Conservation (phyloP, 2,888 invertebrate genomes). For the Tenthredo scrophulariae region DNA sequence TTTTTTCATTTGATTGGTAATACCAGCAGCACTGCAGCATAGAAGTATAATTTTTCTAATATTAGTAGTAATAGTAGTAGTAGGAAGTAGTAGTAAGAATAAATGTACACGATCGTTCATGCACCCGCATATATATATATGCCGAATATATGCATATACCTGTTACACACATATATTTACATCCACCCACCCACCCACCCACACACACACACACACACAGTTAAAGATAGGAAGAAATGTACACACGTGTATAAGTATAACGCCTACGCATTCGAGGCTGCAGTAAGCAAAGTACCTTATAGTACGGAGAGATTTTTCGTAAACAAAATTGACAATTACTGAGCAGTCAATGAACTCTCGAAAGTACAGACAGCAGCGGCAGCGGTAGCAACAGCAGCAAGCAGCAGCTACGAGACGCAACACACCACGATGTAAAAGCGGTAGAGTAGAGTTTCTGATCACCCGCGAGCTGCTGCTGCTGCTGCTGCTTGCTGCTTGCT, state of each 20-base stretch:
- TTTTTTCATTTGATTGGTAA: background rate
- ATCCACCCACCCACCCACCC: background rate
- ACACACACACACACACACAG: background rate
- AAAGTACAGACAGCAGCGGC: slow-evolving; percentile 14
- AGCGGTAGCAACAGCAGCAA: background rate
- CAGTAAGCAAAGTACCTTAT: background rate
- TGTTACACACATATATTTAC: background rate
- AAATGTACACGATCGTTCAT: background rate
- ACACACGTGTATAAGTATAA: background rate
- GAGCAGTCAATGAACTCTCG: slow-evolving; percentile 39
- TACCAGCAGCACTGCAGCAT: too few relatives aligned
- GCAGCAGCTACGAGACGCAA: background rate
- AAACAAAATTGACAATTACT: slow-evolving; percentile 48
- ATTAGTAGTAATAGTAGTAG: background rate
- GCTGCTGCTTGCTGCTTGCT: background rate
- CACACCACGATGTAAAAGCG: slow-evolving; percentile 6
- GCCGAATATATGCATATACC: background rate
- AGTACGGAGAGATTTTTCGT: slow-evolving; percentile 25
- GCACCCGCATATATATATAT: background rate
- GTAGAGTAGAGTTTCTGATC: slow-evolving; percentile 12
- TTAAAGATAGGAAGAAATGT: background rate
- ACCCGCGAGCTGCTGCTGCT: background rate
- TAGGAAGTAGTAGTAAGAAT: background rate
- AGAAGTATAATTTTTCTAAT: too few relatives aligned
- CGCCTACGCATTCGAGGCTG: slow-evolving; percentile 12